Conservation (phyloP, 2,888 invertebrate genomes). For the Linyphia triangularis region DNA sequence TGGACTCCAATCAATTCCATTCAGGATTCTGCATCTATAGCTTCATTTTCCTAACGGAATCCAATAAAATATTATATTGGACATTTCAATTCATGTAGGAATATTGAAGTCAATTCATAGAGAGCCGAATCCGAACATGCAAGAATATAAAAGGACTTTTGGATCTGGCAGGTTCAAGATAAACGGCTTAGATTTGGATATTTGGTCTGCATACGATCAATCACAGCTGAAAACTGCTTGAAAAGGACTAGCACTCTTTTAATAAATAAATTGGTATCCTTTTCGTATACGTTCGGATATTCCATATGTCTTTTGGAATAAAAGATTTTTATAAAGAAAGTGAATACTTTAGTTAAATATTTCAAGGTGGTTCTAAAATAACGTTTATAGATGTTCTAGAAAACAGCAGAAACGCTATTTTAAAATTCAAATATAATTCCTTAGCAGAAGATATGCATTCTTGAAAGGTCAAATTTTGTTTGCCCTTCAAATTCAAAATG, state of each 20-base stretch:
- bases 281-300: no score
- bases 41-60: slow-evolving; percentile 23
- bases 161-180: slow-evolving; percentile 43
- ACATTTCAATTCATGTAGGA: slow-evolving; percentile 4
- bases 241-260: background rate
- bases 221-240: slow-evolving; percentile 22
- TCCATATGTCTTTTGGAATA: no score
- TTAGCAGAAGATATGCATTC: no score
- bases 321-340: no score
- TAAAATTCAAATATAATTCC: no score
- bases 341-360: no score
- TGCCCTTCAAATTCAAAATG: no score
- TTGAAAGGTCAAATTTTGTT: no score
- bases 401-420: no score
- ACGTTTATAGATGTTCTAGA: no score
- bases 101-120: slow-evolving; percentile 1
- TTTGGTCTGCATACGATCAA: slow-evolving; percentile 49
- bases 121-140: slow-evolving; percentile 14
- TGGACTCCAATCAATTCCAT: background rate
- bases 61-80: slow-evolving; percentile 42
- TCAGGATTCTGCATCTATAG: background rate
- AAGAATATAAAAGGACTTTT: slow-evolving; percentile 23
- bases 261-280: background rate
- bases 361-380: no score
- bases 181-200: slow-evolving; percentile 58